A percentile compares a stretch with the other conserved stretches of the same genome.
phyloP scores from a whole-genome alignment of 2,113 vertebrate species.

The Lepisosteus oculatus region DNA sequence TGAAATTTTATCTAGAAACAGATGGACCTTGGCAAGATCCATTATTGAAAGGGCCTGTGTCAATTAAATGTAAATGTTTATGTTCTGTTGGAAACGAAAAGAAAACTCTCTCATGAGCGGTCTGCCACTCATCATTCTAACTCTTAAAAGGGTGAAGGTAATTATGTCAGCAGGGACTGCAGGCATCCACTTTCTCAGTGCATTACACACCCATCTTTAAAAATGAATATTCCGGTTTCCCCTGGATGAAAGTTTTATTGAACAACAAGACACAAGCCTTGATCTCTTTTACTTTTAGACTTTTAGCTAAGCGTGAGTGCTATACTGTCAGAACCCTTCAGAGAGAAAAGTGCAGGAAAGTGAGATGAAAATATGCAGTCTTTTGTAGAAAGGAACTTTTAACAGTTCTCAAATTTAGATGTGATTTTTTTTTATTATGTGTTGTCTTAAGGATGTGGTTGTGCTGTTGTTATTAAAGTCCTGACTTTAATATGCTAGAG shows the following conservation, averaged over 20 bases:
- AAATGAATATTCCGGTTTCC: constrained; percentile 9
- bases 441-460: too few species aligned
- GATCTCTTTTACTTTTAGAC: too few species aligned
- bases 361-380: too few species aligned
- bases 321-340: constrained; percentile 16
- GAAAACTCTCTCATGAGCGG: constrained; percentile 11
- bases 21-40: constrained; percentile 16
- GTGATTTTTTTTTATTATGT: too few species aligned
- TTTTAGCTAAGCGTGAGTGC: constrained; percentile 5
- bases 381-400: too few species aligned
- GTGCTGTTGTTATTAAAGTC: too few species aligned
- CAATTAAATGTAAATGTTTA: constrained; percentile 42
- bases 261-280: neutral
- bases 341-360: constrained; percentile 6
- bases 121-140: constrained; percentile 40
- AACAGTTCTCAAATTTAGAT: too few species aligned
- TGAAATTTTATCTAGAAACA: constrained; percentile 8
- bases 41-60: constrained; percentile 28
- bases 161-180: constrained; percentile 56
- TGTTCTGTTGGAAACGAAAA: constrained; percentile 46
- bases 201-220: neutral
- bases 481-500: too few species aligned
- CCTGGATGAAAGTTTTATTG: neutral
- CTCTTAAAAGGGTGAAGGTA: constrained; percentile 38
- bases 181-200: constrained; percentile 23